Evolutionary conservation across 2,888 invertebrate species (phyloP).

Genomic region (Teleiodes luculella): DNA sequence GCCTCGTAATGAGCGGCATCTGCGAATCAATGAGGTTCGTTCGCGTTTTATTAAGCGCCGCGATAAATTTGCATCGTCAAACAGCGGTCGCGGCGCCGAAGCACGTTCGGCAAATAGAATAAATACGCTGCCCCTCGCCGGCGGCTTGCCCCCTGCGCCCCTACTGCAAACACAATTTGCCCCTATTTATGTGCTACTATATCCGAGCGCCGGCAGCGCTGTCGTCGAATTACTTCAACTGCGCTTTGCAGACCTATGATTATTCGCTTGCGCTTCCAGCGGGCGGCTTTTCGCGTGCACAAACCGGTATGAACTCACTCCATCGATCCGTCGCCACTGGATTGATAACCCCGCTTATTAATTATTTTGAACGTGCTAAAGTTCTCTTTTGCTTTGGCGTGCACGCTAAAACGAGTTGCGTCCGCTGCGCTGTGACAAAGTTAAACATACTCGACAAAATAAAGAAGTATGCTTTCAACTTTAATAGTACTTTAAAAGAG

Average conservation of each 20-base stretch:
- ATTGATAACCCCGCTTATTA: conserved; percentile 45
- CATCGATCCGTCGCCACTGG: conserved; percentile 45
- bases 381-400: conserved; percentile 1
- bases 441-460: not conserved
- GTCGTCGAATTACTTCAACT: conserved; percentile 40
- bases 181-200: conserved; percentile 57
- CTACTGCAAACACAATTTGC: conserved; percentile 68
- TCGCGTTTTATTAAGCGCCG: conserved; percentile 68
- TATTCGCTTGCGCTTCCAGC: conserved; percentile 33
- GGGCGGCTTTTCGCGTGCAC: conserved; percentile 38
- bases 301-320: conserved; percentile 41
- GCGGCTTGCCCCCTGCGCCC: conserved; percentile 42
- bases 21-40: conserved; percentile 65
- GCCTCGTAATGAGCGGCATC: conserved; percentile 63
- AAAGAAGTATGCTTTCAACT: conserved; percentile 3
- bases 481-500: conserved; percentile 4
- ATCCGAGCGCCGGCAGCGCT: conserved; percentile 30
- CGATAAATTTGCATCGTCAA: conserved; percentile 76
- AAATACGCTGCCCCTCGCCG: conserved; percentile 60
- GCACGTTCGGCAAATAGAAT: conserved; percentile 76
- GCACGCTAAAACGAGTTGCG: conserved; percentile 1
- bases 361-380: conserved; percentile 23
- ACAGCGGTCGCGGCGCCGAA: conserved; percentile 61
- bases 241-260: conserved; percentile 32
- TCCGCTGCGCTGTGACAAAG: not conserved